Evolutionary conservation across 2,888 invertebrate species (phyloP), one percentile per base, ranked within the genome.

Genomic region (Oegoconia quadripuncta): DNA sequence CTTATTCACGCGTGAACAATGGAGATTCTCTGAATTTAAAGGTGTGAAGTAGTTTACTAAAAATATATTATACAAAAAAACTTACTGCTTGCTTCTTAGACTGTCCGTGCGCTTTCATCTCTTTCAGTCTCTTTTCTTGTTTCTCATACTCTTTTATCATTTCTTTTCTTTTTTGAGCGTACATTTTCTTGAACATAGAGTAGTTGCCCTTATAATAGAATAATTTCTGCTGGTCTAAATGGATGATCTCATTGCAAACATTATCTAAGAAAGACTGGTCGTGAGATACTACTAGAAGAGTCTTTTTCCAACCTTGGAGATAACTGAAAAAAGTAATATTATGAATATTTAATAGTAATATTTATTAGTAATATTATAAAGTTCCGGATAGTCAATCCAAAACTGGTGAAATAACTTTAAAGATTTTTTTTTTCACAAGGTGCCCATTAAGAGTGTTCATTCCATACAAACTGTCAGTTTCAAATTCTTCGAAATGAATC

Each of bases 211-310:
- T 96, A 77, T 99, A 99, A 74, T 99, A 99, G 70, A 92, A 94
- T 36, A 99, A 82, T 73, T 98, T 98, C 63, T 96, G 95, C 55
- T 93, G 93, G 74, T 99, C 98, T 54, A 99, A 88, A 72, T 99
- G 99, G 46, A 99, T 95, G 50, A 99, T 95, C 87, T 99, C 99
- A 40, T 99, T 98, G 78, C 99, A 99, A 3, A 99, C 98, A 68
- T 99, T 99, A 76, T 99, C 99, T 60, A 99, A 92, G 89, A 99
- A 99, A 52, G 97, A 97, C 87, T 99, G 99, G 90, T 99, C 99
- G 92, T 99, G 99, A 62, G 99, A 99, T 8, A 99, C 99, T 42
- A 99, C 95, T 18, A 99, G 84, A 2, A 99, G 86, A 0, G 99
- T 99, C 73, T 99, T 99, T 82, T 99, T 99, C 99, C 99, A 99